phyloP scores from a whole-genome alignment of 2,888 invertebrate genomes.

The Tanytarsus gracilentus region DNA sequence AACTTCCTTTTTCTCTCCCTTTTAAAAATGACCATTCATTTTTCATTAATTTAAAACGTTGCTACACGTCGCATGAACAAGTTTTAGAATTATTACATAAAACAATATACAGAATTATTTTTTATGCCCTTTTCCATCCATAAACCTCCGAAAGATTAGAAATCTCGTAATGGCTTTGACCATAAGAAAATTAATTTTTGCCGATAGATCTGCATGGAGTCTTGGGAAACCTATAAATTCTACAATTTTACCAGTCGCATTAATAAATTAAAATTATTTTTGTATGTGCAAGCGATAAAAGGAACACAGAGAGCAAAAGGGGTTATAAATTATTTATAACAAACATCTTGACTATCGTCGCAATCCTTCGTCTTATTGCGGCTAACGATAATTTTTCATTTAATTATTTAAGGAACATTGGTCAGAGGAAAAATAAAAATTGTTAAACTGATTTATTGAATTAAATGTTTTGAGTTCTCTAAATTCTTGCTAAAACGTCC shows the following conservation, averaged over 20 bases:
- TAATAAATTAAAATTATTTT: slow-evolving; percentile 18
- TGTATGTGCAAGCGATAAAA: not conserved
- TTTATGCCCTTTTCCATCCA: too few species aligned
- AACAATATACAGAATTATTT: too few species aligned
- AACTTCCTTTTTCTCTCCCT: too few species aligned
- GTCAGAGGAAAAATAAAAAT: not conserved
- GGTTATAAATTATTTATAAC: slow-evolving; percentile 8
- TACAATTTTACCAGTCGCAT: slow-evolving; percentile 4
- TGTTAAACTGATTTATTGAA: not conserved
- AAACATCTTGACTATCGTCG: slow-evolving; percentile 3
- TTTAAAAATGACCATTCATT: slow-evolving; percentile 1
- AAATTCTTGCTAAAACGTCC: too few species aligned
- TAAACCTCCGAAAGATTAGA: too few species aligned
- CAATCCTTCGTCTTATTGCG: not conserved
- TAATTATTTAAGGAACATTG: slow-evolving; percentile 11
- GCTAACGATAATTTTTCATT: not conserved
- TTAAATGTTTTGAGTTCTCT: not conserved
- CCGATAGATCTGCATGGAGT: not conserved
- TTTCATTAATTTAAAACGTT: not conserved
- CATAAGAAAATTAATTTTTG: not conserved
- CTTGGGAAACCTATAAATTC: not conserved
- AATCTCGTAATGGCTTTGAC: not conserved
- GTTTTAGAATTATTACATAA: too few species aligned
- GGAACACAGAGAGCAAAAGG: slow-evolving; percentile 3
- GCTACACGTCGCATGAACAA: too few species aligned